Conservation (phyloP, 2,888 invertebrate genomes). For the Caenorhabditis uteleia region DNA sequence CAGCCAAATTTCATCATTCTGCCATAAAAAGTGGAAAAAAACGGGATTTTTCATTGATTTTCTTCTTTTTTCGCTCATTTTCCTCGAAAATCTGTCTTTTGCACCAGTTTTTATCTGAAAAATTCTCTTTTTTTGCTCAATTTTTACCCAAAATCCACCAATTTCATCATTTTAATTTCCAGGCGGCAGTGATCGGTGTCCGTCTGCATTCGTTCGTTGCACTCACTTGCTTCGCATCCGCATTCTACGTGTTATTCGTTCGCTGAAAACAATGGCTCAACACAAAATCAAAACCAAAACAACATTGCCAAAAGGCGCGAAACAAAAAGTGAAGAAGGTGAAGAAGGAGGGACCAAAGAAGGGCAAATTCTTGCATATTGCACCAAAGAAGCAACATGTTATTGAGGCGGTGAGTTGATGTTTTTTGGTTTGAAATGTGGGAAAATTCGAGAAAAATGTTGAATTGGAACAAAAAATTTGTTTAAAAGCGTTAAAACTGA, state of each 20-base stretch:
- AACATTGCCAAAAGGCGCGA: conserved; percentile 59
- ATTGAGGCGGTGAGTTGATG: conserved; percentile 40
- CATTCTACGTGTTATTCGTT: conserved; percentile 70
- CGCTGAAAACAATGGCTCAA: conserved; percentile 66
- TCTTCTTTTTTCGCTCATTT: not conserved
- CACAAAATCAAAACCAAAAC: conserved; percentile 43
- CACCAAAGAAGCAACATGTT: conserved; percentile 57
- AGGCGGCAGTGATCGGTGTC: conserved; percentile 71
- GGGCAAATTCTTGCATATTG: conserved; percentile 52
- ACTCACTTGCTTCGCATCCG: conserved; percentile 70
- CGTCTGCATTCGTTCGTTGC: conserved; percentile 71
- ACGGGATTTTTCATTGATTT: not conserved
- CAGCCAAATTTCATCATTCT: too few relatives aligned
- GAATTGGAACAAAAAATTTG: too few relatives aligned
- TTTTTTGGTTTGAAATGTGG: not conserved
- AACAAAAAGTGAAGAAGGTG: conserved; percentile 52
- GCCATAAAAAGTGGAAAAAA: conserved; percentile 2
- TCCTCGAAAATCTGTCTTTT: not conserved
- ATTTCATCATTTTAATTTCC: too few relatives aligned
- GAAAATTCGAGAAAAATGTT: not conserved
- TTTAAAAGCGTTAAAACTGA: too few relatives aligned
- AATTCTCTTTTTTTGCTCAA: not conserved
- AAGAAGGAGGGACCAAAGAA: conserved; percentile 43
- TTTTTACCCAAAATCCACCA: not conserved
- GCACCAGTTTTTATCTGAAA: not conserved